Evolutionary conservation across 2,797 vertebrate genomes (phyloP).

Genomic region (Garrulus glandarius): DNA sequence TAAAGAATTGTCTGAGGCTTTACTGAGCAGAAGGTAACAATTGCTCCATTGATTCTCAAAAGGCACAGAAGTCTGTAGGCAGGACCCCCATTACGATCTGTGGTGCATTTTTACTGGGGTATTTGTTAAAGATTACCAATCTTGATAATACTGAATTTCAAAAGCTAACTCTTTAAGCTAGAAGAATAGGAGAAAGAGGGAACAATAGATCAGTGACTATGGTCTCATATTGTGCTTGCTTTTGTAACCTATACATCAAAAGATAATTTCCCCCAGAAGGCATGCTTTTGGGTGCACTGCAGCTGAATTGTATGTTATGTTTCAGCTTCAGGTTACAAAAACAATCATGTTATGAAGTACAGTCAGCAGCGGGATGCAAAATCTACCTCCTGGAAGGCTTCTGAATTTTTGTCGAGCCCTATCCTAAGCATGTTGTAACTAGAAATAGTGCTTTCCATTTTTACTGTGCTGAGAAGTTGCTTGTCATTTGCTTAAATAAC

Average conservation of each 20-base stretch:
- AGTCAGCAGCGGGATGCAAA: slow-evolving; percentile 16
- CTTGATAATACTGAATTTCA: slow-evolving; percentile 73
- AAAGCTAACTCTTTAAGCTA: slow-evolving; percentile 63
- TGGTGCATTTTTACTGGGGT: slow-evolving; percentile 54
- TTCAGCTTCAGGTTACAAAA: slow-evolving; percentile 61
- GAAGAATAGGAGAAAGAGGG: slow-evolving; percentile 55
- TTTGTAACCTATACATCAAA: slow-evolving; percentile 63
- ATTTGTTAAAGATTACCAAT: slow-evolving; percentile 74
- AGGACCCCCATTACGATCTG: slow-evolving; percentile 44
- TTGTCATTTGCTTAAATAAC: slow-evolving; percentile 32
- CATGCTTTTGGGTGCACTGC: slow-evolving; percentile 19
- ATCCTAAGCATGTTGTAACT: slow-evolving; percentile 37
- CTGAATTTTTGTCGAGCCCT: neutral
- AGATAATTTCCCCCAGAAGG: slow-evolving; percentile 34
- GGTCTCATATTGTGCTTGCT: slow-evolving; percentile 42
- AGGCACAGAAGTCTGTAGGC: slow-evolving; percentile 51
- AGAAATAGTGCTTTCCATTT: neutral
- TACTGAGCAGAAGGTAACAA: slow-evolving; percentile 71
- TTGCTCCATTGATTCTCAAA: slow-evolving; percentile 72
- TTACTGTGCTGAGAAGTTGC: neutral
- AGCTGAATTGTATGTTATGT: slow-evolving; percentile 35
- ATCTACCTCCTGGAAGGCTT: slow-evolving; percentile 29
- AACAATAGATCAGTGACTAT: slow-evolving; percentile 52
- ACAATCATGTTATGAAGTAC: slow-evolving; percentile 36
- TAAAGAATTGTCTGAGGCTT: slow-evolving; percentile 67